These are phyloP conservation scores for Tetragonula clypearis DNA, from an alignment of 1,140 invertebrate species.

Conservation along the genomic window DNA sequence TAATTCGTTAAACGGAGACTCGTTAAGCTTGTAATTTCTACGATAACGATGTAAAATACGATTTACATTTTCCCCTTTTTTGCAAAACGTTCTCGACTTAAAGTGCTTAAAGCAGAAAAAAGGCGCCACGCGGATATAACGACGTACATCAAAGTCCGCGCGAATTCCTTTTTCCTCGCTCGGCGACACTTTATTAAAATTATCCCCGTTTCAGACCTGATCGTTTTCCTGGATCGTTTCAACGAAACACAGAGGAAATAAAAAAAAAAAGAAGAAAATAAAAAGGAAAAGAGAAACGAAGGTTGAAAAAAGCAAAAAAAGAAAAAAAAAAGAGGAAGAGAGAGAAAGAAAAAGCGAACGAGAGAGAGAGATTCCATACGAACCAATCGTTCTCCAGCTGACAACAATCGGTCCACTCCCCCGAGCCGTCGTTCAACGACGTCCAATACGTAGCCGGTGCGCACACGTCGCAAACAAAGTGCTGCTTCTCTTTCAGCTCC, in stretches of 20 bases:
- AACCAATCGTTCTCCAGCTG: slow-evolving; percentile 9
- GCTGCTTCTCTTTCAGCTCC: slow-evolving; percentile 49
- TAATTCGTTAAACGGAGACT: not conserved
- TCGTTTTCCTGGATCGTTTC: not conserved
- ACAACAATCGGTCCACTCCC: slow-evolving; percentile 18
- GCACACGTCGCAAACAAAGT: slow-evolving; percentile 36
- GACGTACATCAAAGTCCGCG: not conserved
- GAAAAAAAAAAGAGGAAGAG: not conserved
- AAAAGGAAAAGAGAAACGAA: not conserved
- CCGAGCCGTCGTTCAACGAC: not conserved
- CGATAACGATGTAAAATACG: not conserved
- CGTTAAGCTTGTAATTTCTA: not conserved
- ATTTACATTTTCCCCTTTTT: not conserved
- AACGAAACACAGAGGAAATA: not conserved
- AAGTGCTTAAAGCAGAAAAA: not conserved
- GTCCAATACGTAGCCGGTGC: slow-evolving; percentile 2
- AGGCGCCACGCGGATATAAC: not conserved
- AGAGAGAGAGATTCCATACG: not conserved
- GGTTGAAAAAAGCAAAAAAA: too few species aligned
- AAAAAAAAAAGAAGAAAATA: not conserved
- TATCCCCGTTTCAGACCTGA: not conserved
- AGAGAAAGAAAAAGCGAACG: not conserved
- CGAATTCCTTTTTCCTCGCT: not conserved
- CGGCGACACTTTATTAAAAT: slow-evolving; percentile 10
- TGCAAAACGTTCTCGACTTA: not conserved